Conservation (phyloP, 2,113 vertebrate species). For the Machaerirhynchus nigripectus region DNA sequence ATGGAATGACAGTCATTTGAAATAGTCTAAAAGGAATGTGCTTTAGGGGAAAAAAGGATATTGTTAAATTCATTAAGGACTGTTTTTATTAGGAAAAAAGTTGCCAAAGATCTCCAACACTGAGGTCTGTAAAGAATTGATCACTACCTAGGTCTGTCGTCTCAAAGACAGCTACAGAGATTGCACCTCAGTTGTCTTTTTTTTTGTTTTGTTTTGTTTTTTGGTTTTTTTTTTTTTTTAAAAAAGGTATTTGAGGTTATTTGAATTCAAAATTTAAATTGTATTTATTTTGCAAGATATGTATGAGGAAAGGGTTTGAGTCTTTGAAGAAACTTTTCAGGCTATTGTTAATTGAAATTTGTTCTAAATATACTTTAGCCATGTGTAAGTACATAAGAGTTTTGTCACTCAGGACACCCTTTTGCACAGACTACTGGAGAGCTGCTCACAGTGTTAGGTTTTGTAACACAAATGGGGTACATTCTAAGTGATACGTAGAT, state of each 20-base stretch:
- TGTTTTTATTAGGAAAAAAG: background rate
- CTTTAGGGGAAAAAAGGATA: background rate
- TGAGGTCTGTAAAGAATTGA: background rate
- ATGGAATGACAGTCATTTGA: background rate
- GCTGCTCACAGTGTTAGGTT: background rate
- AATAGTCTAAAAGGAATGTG: background rate
- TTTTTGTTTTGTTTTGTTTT: too few relatives aligned
- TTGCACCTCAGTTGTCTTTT: background rate
- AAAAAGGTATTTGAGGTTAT: background rate
- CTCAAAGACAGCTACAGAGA: background rate
- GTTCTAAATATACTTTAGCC: background rate
- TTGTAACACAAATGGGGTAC: background rate
- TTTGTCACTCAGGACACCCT: background rate
- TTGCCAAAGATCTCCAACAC: background rate
- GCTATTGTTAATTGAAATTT: background rate
- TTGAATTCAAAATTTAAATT: background rate
- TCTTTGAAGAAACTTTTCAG: background rate
- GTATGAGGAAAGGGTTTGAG: background rate
- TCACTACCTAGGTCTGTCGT: background rate
- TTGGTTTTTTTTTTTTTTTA: background rate
- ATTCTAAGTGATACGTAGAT: background rate
- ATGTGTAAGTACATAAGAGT: fast-evolving
- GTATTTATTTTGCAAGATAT: background rate
- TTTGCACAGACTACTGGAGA: background rate
- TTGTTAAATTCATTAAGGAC: background rate